Evolutionary conservation across 2,888 invertebrate genomes (phyloP).

Genomic region (Darwinula stevensoni): DNA sequence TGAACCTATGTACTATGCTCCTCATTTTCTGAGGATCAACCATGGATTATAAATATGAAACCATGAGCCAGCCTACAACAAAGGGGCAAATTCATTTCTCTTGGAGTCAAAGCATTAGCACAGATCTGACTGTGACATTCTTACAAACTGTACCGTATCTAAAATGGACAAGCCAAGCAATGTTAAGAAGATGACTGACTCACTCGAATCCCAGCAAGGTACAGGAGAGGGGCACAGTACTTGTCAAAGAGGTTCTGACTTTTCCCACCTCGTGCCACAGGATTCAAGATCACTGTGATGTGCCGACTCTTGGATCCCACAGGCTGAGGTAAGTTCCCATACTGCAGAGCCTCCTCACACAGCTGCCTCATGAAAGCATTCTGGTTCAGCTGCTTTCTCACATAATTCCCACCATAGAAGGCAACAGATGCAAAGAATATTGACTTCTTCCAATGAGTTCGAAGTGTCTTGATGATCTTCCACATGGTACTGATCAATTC

Average conservation of each 20-base stretch:
- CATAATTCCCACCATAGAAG: conserved; percentile 36
- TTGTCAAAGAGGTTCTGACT: conserved; percentile 38
- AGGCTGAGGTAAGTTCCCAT: conserved; percentile 32
- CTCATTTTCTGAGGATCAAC: too few species aligned
- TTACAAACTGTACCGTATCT: too few species aligned
- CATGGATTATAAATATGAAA: too few species aligned
- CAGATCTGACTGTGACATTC: too few species aligned
- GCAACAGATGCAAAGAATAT: conserved; percentile 31
- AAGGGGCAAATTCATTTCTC: too few species aligned
- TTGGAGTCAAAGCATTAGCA: too few species aligned
- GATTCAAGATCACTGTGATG: conserved; percentile 65
- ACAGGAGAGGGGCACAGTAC: conserved; percentile 72
- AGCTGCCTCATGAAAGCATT: conserved; percentile 37
- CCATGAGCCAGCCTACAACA: too few species aligned
- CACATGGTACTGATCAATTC: conserved; percentile 16
- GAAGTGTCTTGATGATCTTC: conserved; percentile 30
- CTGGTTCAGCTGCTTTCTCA: conserved; percentile 27
- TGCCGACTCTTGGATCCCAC: conserved; percentile 30
- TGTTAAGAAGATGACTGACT: too few species aligned
- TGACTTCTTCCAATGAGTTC: conserved; percentile 74
- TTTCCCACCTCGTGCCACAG: conserved; percentile 48
- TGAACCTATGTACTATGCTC: too few species aligned
- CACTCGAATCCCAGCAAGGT: conserved; percentile 50
- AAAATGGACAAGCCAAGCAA: too few species aligned
- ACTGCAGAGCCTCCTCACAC: conserved; percentile 39